phyloP scores from a whole-genome alignment of 2,797 vertebrate genomes.

The Leptatherina wallacei region DNA sequence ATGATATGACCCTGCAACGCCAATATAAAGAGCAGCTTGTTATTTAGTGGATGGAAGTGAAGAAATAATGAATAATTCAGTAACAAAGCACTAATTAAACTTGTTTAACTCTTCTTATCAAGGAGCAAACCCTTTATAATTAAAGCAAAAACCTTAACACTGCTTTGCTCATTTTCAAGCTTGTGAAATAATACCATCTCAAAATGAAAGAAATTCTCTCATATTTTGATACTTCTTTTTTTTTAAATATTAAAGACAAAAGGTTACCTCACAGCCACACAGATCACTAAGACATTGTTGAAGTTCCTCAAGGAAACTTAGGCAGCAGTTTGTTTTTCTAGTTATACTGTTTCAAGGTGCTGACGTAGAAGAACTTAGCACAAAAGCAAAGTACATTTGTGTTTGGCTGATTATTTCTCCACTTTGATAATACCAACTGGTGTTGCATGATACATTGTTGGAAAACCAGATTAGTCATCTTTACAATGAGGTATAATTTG shows the following conservation, averaged over 20 bases:
- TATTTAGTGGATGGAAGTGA: conserved; percentile 20
- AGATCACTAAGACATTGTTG: not conserved
- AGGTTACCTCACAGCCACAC: not conserved
- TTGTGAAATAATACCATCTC: not conserved
- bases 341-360: too few species aligned
- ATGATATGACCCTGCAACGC: not conserved
- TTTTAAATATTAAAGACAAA: not conserved
- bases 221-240: not conserved
- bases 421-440: too few species aligned
- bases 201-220: not conserved
- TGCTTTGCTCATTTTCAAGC: not conserved
- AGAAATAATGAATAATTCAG: not conserved
- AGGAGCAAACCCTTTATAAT: not conserved
- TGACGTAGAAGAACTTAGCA: too few species aligned
- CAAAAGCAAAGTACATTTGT: too few species aligned
- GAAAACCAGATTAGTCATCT: too few species aligned
- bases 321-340: not conserved
- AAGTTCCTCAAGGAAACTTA: not conserved
- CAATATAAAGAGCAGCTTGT: not conserved
- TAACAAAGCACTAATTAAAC: conserved; percentile 15
- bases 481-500: too few species aligned
- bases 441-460: too few species aligned
- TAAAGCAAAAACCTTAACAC: not conserved
- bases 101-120: conserved; percentile 9
- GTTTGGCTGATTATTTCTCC: too few species aligned